Evolutionary conservation across 2,888 invertebrate species (phyloP), one percentile per base, ranked within the genome.

Genomic region (Acheta domesticus): DNA sequence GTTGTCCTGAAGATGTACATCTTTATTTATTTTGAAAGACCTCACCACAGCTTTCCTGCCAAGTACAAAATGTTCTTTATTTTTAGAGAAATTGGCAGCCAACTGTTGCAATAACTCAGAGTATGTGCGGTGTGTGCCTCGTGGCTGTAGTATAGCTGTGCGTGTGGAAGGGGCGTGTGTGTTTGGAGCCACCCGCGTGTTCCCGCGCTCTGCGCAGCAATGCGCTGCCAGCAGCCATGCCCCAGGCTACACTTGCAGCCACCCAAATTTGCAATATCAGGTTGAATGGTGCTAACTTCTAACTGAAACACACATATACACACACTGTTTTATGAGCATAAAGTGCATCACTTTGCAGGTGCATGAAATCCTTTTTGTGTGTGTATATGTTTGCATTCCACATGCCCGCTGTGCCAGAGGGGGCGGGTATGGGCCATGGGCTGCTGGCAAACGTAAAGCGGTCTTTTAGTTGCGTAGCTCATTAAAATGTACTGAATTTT

Each of bases 61-160:
- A 79, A 81, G 81, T 80, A 81, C 81, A 81, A 81, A 81, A 48
- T 48, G 75, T 74, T 81, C 79, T 75, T 23, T 78, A 78, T 78
- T 75, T 78, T 79, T 79, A 48, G 73, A 77, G 49, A 76, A 81
- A 76, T 80, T 81, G 81, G 81, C 81, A 81, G 81, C 80, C 80
- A 79, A 75, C 78, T 77, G 77, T 79, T 81, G 81, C 81, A 80
- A 80, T 81, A 80, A 79, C 74, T 62, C 62, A 76, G 49, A 75
- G 49, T 19, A 48, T 36, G 19, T 78, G 74, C 48, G 21, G 19
- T 74, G 74, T 78, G 78, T 78, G 73, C 74, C 78, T 78, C 74
- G n/a, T 19, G 62, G 62, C 77, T 77, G 36, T 77, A 73, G 77
- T 77, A 77, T 62, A 23, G 77, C 20, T n/a, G 21, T 20, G 20